Conservation (phyloP, 2,797 vertebrate species). For the Pelodytes ibericus region DNA sequence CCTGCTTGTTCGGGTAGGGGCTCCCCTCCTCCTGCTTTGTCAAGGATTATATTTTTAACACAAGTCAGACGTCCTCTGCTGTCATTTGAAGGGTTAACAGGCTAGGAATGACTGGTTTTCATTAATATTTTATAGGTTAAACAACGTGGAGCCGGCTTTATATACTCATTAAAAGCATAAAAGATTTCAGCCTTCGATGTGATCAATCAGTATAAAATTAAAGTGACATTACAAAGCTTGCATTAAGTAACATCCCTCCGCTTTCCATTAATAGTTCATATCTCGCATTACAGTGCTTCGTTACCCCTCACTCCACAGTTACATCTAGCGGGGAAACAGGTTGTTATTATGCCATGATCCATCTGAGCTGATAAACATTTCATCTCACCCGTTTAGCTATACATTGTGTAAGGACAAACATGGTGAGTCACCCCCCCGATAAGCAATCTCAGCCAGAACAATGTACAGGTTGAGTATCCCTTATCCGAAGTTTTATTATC, state of each 20-base stretch:
- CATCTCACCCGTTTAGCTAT: too few species aligned
- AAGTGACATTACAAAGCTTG: neutral
- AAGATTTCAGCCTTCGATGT: neutral
- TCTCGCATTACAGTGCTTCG: neutral
- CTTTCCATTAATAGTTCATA: neutral
- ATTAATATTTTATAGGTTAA: constrained; percentile 1
- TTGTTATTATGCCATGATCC: neutral
- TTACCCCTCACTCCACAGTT: neutral
- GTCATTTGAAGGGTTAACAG: neutral
- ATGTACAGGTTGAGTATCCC: too few species aligned
- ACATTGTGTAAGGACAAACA: too few species aligned
- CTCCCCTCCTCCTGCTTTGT: too few species aligned
- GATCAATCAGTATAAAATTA: neutral
- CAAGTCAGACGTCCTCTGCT: too few species aligned
- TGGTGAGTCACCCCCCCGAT: too few species aligned
- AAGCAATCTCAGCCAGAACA: too few species aligned
- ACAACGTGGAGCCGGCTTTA: neutral
- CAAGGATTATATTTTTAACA: too few species aligned
- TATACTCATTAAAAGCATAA: neutral
- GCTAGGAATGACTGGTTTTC: neutral
- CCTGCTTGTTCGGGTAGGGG: too few species aligned
- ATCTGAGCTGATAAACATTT: too few species aligned
- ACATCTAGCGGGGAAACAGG: neutral
- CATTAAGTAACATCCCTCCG: neutral
- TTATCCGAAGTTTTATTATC: too few species aligned